These are phyloP conservation scores for Plagodis pulveraria DNA, from an alignment of 2,888 invertebrate genomes.

Conservation along the genomic window DNA sequence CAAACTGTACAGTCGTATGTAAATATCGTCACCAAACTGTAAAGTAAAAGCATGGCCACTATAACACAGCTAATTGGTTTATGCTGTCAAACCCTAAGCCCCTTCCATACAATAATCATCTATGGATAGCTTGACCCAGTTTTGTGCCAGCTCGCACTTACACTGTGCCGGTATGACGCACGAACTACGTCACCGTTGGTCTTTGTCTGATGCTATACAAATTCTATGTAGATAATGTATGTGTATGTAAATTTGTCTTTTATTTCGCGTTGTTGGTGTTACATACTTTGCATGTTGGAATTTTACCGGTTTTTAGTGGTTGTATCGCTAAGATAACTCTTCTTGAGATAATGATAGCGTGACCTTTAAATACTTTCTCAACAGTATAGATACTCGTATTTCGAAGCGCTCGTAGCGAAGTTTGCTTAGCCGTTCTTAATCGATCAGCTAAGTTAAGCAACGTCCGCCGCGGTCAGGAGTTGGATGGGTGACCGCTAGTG, in stretches of 20 bases:
- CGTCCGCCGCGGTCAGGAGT: too few species aligned
- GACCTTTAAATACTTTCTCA: too few species aligned
- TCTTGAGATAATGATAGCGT: too few species aligned
- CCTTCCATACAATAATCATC: constrained; percentile 15
- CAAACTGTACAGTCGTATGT: too few species aligned
- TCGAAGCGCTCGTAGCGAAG: too few species aligned
- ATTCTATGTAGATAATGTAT: constrained; percentile 9
- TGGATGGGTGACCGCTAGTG: too few species aligned
- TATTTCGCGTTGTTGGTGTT: constrained; percentile 3
- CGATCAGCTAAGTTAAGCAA: too few species aligned
- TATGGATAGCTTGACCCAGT: constrained; percentile 19
- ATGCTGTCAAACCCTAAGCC: constrained; percentile 2
- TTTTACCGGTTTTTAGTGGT: too few species aligned
- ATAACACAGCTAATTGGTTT: neutral
- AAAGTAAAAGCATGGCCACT: neutral
- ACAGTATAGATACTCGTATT: too few species aligned
- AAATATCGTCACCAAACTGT: too few species aligned
- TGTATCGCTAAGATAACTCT: too few species aligned
- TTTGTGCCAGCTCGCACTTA: constrained; percentile 10
- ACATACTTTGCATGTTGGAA: neutral
- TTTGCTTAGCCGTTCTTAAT: too few species aligned
- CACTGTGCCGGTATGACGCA: constrained; percentile 25
- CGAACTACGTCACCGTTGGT: constrained; percentile 18
- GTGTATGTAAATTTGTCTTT: constrained; percentile 18
- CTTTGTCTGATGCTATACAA: constrained; percentile 17